A percentile compares a stretch with the other conserved stretches of the same genome.
phyloP scores from a whole-genome alignment of 2,797 vertebrate species.

The Stomatorhinus walkeri region DNA sequence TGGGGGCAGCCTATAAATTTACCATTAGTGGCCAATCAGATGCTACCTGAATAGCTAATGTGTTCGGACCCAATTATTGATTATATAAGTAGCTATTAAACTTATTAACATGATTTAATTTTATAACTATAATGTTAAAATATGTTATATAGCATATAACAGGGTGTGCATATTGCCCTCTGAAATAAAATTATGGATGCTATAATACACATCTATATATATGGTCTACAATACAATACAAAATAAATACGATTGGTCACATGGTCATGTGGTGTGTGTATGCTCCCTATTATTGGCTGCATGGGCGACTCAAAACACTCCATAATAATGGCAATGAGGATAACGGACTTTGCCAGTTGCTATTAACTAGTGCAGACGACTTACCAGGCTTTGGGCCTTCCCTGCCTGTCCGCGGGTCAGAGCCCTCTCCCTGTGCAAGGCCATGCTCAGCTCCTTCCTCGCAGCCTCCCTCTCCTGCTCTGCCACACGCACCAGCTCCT shows the following conservation, averaged over 20 bases:
- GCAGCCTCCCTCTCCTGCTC: constrained; percentile 64
- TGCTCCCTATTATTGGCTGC: background rate
- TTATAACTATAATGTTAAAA: background rate
- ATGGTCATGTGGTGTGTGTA: background rate
- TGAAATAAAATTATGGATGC: background rate
- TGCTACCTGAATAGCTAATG: background rate
- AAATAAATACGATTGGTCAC: background rate
- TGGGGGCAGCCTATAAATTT: background rate
- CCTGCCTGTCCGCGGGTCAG: constrained; percentile 52
- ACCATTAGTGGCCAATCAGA: background rate
- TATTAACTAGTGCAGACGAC: constrained; percentile 31
- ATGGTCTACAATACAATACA: background rate
- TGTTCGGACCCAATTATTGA: background rate
- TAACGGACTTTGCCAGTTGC: background rate
- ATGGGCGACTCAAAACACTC: background rate
- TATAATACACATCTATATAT: background rate
- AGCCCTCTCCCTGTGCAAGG: constrained; percentile 46
- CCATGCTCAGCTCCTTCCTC: constrained; percentile 45
- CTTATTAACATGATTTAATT: background rate
- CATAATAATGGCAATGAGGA: background rate
- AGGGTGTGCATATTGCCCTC: background rate
- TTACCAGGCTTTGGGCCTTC: constrained; percentile 63
- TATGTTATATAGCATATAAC: background rate
- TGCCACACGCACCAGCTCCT: constrained; percentile 63
- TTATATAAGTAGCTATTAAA: background rate